phyloP scores from a whole-genome alignment of 2,113 vertebrate species.

The Fregetta grallaria region DNA sequence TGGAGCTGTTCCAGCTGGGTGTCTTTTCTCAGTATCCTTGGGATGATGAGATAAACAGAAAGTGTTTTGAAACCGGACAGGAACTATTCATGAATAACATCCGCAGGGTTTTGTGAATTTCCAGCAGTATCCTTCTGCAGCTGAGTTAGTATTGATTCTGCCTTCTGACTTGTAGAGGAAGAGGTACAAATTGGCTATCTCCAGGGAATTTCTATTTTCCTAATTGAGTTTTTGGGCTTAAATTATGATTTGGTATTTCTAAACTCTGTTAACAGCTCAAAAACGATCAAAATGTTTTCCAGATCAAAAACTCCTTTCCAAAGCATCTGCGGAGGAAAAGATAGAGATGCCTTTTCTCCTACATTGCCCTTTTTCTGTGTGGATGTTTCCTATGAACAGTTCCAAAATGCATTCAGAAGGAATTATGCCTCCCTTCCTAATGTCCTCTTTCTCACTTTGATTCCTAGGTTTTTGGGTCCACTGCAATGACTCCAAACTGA shows the following conservation, averaged over 20 bases:
- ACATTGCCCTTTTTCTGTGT: background rate
- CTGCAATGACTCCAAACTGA: conserved; percentile 99
- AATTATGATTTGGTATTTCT: background rate
- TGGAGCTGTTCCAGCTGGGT: conserved; percentile 24
- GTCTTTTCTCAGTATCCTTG: background rate
- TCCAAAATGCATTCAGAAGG: background rate
- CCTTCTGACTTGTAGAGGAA: background rate
- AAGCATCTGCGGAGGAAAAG: background rate
- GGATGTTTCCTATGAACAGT: background rate
- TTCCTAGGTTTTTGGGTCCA: conserved; percentile 97
- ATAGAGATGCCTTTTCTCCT: background rate
- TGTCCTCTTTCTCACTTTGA: conserved; percentile 22
- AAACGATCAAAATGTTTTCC: background rate
- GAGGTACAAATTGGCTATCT: background rate
- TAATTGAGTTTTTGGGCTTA: background rate
- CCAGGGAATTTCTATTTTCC: background rate
- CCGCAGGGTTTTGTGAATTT: background rate
- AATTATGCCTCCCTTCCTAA: background rate
- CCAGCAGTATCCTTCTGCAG: background rate
- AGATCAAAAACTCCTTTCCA: background rate
- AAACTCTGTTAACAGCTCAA: background rate
- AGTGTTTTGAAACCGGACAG: conserved; percentile 28
- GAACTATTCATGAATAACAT: conserved; percentile 12
- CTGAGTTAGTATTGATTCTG: background rate
- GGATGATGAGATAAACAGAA: conserved; percentile 31